Evolutionary conservation across 2,113 vertebrate species (phyloP), one percentile per base, ranked within the genome.

Genomic region (Eleginops maclovinus): DNA sequence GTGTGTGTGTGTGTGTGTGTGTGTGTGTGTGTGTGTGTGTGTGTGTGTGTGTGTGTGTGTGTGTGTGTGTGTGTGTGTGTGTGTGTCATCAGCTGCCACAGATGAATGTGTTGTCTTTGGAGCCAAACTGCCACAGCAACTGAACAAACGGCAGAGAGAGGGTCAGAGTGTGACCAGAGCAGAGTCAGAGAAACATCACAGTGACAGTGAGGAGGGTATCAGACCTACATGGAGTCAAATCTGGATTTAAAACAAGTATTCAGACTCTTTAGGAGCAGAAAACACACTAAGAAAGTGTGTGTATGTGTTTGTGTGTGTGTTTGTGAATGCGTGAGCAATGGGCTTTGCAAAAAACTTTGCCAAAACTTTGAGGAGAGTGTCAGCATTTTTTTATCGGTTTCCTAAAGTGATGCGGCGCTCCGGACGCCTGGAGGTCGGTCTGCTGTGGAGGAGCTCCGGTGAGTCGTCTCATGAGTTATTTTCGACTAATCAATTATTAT

Each of bases 381-480:
- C 88, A 0, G 81, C 81, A 43, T 85, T 94, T 81, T 92, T 94
- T 54, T 87, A 74, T 21, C 81, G 87, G 10, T 86, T 94, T 53
- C 91, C 93, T 0, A 93, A 93, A 88, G 73, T 76, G 59, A 84
- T 91, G 84, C 82, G 83, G 1, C 79, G 83, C 68, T 91, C 88
- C 0, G 86, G 93, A 1, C 76, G 75, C 0, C 82, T 93, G 91
- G 92, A 94, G 16, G 83, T 95, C 75, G 49, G 86, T 9, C 82
- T 86, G 61, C 79, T 93, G 60, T 94, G 93, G 93, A 92, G 82
- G 47, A 83, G 58, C 64, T 79, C 91, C 0, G 94, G 94, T 95
- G 88, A 67, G 64, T 36, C 12, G 8, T 14, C 31, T 8, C 31
- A 36, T 36, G 31, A 36, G 31, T 36, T 36, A 36, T 36, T 36